phyloP scores from a whole-genome alignment of 2,797 vertebrate species.

The Cichlasoma orientale region DNA sequence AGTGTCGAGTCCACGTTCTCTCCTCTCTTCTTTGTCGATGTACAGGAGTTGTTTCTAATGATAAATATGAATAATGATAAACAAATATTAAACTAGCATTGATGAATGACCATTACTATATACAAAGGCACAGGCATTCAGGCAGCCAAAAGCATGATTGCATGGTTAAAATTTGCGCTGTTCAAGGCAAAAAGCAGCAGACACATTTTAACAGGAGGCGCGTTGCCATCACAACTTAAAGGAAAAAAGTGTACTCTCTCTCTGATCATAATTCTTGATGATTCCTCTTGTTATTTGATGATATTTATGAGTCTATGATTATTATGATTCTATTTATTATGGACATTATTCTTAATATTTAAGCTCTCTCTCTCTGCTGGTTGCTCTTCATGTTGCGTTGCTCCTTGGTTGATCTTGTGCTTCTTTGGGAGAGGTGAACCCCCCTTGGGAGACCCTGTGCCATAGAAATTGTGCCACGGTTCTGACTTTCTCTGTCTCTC shows the following conservation, averaged over 20 bases:
- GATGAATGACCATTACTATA: slow-evolving; percentile 79
- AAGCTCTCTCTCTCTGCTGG: slow-evolving; percentile 77
- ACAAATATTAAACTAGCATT: slow-evolving; percentile 72
- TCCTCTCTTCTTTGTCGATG: slow-evolving; percentile 71
- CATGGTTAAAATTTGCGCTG: slow-evolving; percentile 80
- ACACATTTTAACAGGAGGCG: slow-evolving; percentile 67
- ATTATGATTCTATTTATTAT: slow-evolving; percentile 82
- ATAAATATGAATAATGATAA: slow-evolving; percentile 68
- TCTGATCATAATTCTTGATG: slow-evolving; percentile 73
- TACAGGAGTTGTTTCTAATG: slow-evolving; percentile 79
- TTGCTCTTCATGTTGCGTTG: slow-evolving; percentile 77
- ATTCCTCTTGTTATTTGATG: slow-evolving; percentile 81
- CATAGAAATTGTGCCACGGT: slow-evolving; percentile 76
- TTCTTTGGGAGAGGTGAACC: slow-evolving; percentile 79
- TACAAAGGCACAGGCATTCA: slow-evolving; percentile 75
- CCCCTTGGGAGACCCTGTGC: slow-evolving; percentile 72
- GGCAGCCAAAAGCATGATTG: slow-evolving; percentile 83
- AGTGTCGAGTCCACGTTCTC: slow-evolving; percentile 63
- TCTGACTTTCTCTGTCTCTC: slow-evolving; percentile 58
- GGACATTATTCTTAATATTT: slow-evolving; percentile 79
- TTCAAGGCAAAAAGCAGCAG: slow-evolving; percentile 69
- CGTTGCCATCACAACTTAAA: slow-evolving; percentile 74
- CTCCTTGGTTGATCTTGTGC: slow-evolving; percentile 81
- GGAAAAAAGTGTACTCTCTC: slow-evolving; percentile 73
- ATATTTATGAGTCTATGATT: slow-evolving; percentile 78